Evolutionary conservation across 2,113 vertebrate genomes (phyloP).

Genomic region (Blennius ocellaris): DNA sequence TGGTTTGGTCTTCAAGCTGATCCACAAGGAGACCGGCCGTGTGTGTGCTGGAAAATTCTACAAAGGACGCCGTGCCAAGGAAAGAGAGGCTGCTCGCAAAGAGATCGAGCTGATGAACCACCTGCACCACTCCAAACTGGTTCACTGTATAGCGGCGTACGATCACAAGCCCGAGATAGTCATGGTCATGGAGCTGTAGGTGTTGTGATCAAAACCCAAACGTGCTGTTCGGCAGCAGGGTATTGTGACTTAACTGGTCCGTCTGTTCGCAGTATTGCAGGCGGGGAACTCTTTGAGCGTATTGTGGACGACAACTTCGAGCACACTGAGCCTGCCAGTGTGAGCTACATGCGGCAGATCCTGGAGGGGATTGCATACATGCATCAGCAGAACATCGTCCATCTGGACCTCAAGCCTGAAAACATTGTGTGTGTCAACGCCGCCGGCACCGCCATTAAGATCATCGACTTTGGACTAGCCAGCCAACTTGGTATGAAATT

Average conservation of each 20-base stretch:
- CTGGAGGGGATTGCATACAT: constrained; percentile 91
- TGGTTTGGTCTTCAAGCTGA: constrained; percentile 86
- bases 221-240: no score
- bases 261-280: constrained; percentile 86
- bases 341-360: constrained; percentile 92
- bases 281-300: constrained; percentile 95
- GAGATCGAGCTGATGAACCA: constrained; percentile 92
- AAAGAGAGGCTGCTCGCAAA: constrained; percentile 78
- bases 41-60: constrained; percentile 89
- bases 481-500: constrained; percentile 85
- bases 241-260: background rate
- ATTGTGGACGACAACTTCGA: constrained; percentile 93
- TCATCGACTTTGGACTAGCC: constrained; percentile 97
- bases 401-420: constrained; percentile 97
- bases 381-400: constrained; percentile 92
- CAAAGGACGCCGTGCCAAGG: constrained; percentile 81
- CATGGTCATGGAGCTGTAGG: constrained; percentile 94
- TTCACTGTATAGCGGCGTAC: constrained; percentile 89
- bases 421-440: constrained; percentile 93
- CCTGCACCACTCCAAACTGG: constrained; percentile 88
- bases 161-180: constrained; percentile 85
- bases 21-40: constrained; percentile 81
- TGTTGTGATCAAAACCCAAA: background rate
- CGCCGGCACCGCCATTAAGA: constrained; percentile 92
- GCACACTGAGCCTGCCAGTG: constrained; percentile 90